phyloP scores from a whole-genome alignment of 2,888 invertebrate genomes.

The Stenoptilia bipunctidactyla region DNA sequence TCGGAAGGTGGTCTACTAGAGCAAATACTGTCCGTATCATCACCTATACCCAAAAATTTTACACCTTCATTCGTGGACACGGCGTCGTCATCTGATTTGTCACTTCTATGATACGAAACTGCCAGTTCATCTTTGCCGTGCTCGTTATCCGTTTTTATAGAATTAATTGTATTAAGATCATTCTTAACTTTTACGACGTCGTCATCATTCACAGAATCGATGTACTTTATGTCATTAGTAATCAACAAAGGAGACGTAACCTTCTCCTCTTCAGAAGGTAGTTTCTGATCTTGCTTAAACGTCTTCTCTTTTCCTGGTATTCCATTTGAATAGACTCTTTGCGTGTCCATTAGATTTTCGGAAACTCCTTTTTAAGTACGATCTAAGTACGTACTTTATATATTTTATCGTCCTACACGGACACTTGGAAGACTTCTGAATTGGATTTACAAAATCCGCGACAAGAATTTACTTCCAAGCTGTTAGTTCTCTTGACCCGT shows the following conservation, averaged over 20 bases:
- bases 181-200: slow-evolving; percentile 31
- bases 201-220: slow-evolving; percentile 40
- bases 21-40: slow-evolving; percentile 62
- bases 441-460: slow-evolving; percentile 43
- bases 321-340: slow-evolving; percentile 54
- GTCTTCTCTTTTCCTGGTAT: slow-evolving; percentile 54
- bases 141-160: slow-evolving; percentile 42
- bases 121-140: slow-evolving; percentile 30
- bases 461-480: slow-evolving; percentile 41
- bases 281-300: slow-evolving; percentile 45
- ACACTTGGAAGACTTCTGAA: slow-evolving; percentile 34
- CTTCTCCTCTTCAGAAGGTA: slow-evolving; percentile 64
- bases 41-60: slow-evolving; percentile 64
- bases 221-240: slow-evolving; percentile 42
- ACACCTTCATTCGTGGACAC: slow-evolving; percentile 60
- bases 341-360: slow-evolving; percentile 57
- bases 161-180: slow-evolving; percentile 50
- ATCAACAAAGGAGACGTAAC: slow-evolving; percentile 51
- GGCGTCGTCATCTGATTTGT: slow-evolving; percentile 48
- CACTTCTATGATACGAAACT: slow-evolving; percentile 37
- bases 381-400: slow-evolving; percentile 33
- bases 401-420: slow-evolving; percentile 32
- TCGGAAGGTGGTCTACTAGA: slow-evolving; percentile 41
- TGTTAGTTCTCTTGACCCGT: slow-evolving; percentile 58
- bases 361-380: slow-evolving; percentile 36